These are phyloP conservation scores for Lithobates pipiens DNA, from an alignment of 2,797 vertebrate genomes.

Conservation along the genomic window DNA sequence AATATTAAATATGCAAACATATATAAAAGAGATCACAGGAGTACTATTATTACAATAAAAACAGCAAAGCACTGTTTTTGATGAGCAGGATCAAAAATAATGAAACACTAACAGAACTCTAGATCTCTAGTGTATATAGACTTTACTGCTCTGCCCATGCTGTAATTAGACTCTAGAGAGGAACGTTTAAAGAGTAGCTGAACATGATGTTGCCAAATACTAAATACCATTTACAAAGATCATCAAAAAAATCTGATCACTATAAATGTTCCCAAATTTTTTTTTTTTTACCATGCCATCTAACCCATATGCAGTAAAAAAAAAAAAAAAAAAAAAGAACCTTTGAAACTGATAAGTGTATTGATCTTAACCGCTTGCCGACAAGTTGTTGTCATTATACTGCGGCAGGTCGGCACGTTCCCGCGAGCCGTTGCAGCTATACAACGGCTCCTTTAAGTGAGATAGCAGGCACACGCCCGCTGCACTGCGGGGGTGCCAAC, in stretches of 20 bases:
- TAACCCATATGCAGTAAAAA: constrained; percentile 31
- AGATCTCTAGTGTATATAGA: constrained; percentile 49
- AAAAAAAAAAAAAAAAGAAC: constrained; percentile 18
- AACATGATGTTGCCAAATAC: constrained; percentile 40
- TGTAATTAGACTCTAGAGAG: constrained; percentile 52
- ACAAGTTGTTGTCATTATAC: no score
- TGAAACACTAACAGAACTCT: constrained; percentile 46
- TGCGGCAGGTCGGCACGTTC: no score
- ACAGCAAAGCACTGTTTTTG: constrained; percentile 28
- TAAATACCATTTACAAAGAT: constrained; percentile 46
- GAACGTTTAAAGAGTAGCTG: constrained; percentile 48
- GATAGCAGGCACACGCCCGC: no score
- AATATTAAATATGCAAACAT: constrained; percentile 7
- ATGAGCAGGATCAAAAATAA: constrained; percentile 50
- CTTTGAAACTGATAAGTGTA: background rate
- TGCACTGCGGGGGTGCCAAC: no score
- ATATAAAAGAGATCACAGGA: constrained; percentile 25
- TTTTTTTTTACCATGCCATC: constrained; percentile 29
- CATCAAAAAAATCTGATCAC: constrained; percentile 23
- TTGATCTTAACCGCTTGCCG: background rate
- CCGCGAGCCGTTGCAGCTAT: no score
- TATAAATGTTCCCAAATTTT: constrained; percentile 38
- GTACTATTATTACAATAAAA: constrained; percentile 43
- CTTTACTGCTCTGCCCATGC: constrained; percentile 30
- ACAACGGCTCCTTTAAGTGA: no score